phyloP scores from a whole-genome alignment of 2,888 invertebrate genomes.

The Sinotaia quadrata region DNA sequence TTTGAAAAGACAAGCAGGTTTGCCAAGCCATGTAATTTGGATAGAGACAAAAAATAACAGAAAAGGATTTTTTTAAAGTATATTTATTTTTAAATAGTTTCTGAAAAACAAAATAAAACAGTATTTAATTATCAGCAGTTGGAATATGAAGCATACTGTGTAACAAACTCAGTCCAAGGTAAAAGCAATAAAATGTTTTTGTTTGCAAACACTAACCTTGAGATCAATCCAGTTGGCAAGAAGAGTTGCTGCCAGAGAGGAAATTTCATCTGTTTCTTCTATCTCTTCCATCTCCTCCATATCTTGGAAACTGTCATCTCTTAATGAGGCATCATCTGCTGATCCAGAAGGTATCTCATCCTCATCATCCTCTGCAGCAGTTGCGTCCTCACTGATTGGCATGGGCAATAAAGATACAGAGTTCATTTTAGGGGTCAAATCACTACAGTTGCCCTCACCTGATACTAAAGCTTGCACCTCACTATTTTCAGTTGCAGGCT shows the following conservation, averaged over 20 bases:
- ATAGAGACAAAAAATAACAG: no score
- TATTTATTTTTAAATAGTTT: no score
- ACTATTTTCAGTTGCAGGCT: neutral
- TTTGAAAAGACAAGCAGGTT: no score
- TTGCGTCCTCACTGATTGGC: neutral
- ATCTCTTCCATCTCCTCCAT: neutral
- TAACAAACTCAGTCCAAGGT: no score
- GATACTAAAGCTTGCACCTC: neutral
- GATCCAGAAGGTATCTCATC: neutral
- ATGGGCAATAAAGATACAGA: no score
- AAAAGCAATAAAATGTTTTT: no score
- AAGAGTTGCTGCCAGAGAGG: constrained; percentile 74
- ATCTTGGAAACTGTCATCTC: neutral
- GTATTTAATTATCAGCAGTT: no score
- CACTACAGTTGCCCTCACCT: neutral
- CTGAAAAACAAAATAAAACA: no score
- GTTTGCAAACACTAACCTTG: constrained; percentile 67
- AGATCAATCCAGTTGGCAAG: constrained; percentile 82
- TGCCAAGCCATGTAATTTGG: no score
- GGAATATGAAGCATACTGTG: no score
- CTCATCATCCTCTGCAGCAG: constrained; percentile 8
- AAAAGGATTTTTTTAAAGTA: no score
- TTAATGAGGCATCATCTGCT: constrained; percentile 6
- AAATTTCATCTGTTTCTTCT: constrained; percentile 43
- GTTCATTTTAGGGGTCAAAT: neutral